Base-by-base conservation (phyloP, 2,888 invertebrate species). In the Orchestes rusci region DNA sequence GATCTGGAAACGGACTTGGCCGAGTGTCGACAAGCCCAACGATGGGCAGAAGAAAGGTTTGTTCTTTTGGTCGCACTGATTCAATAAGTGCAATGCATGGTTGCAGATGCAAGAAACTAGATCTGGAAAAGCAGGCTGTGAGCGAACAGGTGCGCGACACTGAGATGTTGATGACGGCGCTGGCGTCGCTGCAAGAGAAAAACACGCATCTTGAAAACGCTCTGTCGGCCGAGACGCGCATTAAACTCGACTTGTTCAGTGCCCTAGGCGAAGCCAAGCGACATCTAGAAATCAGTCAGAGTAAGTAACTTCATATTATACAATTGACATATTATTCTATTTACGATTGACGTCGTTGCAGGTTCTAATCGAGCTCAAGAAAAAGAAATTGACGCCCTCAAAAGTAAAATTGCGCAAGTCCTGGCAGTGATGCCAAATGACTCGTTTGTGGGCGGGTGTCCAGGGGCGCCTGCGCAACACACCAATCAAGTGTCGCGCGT, bases 231-330 rank as follows among this genome's bases (percentile, higher is more conserved):
- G 97, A 99, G 76, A 99, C 95, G 56, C 80, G 95, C 60, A 86
- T 97, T 70, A 99, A 99, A 73, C 80, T 96, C 61, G 97, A 99
- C 74, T 80, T 99, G 63, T 94, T 97, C 72, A 91, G 93, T 53
- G 96, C 96, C 53, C 81, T 97, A 39, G 95, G 95, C 27, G 95
- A 93, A 67, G 93, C 91, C 54, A 93, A 93, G 69, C 76, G 93
- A 43, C 86, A 89, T 68, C 74, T 93, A 61, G 86, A 85, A 71
- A 83, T 90, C 65, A 80, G 83, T 70, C 88, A 90, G 60, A 80
- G 91, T 91, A 68, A 74, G 78, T 72, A 3, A 7, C 30, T 4
- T 29, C n/a, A n/a, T n/a, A n/a, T n/a, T n/a, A n/a, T n/a, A n/a
- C n/a, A n/a, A n/a, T n/a, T n/a, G n/a, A n/a, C n/a, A n/a, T n/a